Conservation (phyloP, 92 coral and sea anemone species). For the Palythoa grandis region DNA sequence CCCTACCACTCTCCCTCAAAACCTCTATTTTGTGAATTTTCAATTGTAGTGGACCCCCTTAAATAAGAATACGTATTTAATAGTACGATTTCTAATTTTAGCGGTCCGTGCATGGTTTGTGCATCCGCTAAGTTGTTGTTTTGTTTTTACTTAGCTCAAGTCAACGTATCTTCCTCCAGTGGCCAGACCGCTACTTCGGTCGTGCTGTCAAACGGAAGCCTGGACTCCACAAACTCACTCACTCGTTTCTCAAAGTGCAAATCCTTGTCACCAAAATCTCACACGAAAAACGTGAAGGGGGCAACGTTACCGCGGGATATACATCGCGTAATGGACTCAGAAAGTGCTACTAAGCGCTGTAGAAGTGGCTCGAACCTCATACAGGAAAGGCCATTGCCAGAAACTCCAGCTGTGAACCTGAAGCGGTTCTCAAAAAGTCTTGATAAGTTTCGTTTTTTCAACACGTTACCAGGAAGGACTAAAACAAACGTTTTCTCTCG, state of each 20-base stretch:
- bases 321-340: background rate
- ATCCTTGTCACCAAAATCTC: slow-evolving; percentile 1
- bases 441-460: slow-evolving; percentile 78
- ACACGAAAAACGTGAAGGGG: background rate
- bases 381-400: slow-evolving; percentile 82
- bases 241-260: slow-evolving; percentile 34
- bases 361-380: slow-evolving; percentile 78
- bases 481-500: slow-evolving; percentile 39
- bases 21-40: too few species aligned
- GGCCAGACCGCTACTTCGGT: slow-evolving; percentile 56
- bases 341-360: slow-evolving; percentile 50
- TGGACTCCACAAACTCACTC: slow-evolving; percentile 56
- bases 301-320: slow-evolving; percentile 8
- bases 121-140: background rate
- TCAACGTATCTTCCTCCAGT: slow-evolving; percentile 47
- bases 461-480: slow-evolving; percentile 61
- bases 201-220: slow-evolving; percentile 56
- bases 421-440: slow-evolving; percentile 87
- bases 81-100: background rate
- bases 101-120: background rate
- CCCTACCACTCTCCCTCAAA: too few species aligned
- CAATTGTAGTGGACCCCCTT: too few species aligned
- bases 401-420: slow-evolving; percentile 65
- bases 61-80: too few species aligned
- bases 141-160: slow-evolving; percentile 41